phyloP scores from a whole-genome alignment of 2,113 vertebrate species.

The Zosterops lateralis region DNA sequence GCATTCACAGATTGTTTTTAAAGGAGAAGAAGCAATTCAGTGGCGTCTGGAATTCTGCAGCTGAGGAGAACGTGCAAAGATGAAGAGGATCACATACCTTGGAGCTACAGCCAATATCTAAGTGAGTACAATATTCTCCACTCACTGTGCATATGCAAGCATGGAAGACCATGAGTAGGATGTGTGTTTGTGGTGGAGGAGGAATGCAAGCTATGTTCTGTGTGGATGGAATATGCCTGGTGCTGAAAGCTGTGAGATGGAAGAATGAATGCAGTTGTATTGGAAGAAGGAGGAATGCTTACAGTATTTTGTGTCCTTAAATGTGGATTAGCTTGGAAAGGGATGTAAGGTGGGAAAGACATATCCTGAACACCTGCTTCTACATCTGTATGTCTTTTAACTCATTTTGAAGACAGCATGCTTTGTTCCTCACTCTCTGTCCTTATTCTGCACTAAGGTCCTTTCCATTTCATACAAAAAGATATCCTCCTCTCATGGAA shows the following conservation, averaged over 20 bases:
- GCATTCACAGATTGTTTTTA: not conserved
- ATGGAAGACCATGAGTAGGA: conserved; percentile 45
- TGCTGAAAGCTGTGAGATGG: conserved; percentile 68
- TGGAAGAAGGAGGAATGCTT: conserved; percentile 60
- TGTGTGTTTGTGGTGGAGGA: conserved; percentile 62
- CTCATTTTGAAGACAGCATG: not conserved
- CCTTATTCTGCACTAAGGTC: not conserved
- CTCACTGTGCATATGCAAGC: not conserved
- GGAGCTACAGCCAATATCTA: conserved; percentile 1
- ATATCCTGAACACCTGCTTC: conserved; percentile 71
- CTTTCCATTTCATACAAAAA: not conserved
- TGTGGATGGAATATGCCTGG: conserved; percentile 57
- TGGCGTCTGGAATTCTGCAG: not conserved
- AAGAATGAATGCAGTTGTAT: conserved; percentile 58
- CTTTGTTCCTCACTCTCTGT: not conserved
- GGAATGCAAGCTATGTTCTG: conserved; percentile 63
- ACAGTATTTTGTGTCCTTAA: conserved; percentile 36
- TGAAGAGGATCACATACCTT: not conserved
- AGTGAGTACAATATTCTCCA: conserved; percentile 21
- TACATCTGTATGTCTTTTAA: conserved; percentile 30
- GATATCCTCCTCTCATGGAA: not conserved
- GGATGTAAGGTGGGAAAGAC: conserved; percentile 58
- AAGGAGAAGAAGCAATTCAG: not conserved
- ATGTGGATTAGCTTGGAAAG: conserved; percentile 63
- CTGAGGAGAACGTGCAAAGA: not conserved